These are phyloP conservation scores for Poeciliopsis presidionis DNA, from an alignment of 2,797 vertebrate genomes.

Conservation along the genomic window DNA sequence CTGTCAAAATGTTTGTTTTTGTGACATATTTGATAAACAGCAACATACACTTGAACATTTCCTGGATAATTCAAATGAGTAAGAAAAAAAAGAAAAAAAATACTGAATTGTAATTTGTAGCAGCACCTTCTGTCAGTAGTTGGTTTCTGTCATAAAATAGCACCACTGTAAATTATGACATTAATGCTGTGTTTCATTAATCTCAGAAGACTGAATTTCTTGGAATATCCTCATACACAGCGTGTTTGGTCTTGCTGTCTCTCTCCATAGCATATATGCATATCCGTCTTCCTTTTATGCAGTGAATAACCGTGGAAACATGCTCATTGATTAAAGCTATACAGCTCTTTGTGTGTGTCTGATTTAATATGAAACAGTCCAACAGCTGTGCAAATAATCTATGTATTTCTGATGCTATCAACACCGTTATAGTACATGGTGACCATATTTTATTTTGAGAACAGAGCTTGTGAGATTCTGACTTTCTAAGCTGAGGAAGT, in stretches of 20 bases:
- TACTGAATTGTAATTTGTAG: neutral
- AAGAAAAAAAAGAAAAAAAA: neutral
- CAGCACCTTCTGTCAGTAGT: constrained; percentile 30
- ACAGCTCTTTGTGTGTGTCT: neutral
- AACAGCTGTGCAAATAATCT: neutral
- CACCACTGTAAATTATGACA: constrained; percentile 28
- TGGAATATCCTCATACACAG: neutral
- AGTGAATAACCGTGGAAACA: neutral
- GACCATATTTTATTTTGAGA: neutral
- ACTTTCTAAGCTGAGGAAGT: neutral
- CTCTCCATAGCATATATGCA: neutral
- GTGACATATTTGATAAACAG: neutral
- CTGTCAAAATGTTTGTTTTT: neutral
- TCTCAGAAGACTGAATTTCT: constrained; percentile 3
- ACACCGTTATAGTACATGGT: neutral
- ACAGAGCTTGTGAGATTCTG: neutral
- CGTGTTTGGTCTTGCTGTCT: neutral
- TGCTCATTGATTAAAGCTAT: neutral
- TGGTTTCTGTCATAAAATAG: constrained; percentile 40
- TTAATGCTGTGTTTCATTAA: constrained; percentile 28
- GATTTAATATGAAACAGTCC: neutral
- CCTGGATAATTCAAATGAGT: neutral
- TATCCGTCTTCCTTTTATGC: neutral
- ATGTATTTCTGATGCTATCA: neutral
- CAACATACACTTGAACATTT: neutral